phyloP scores from a whole-genome alignment of 2,888 invertebrate genomes.

The Torymus tubicola region DNA sequence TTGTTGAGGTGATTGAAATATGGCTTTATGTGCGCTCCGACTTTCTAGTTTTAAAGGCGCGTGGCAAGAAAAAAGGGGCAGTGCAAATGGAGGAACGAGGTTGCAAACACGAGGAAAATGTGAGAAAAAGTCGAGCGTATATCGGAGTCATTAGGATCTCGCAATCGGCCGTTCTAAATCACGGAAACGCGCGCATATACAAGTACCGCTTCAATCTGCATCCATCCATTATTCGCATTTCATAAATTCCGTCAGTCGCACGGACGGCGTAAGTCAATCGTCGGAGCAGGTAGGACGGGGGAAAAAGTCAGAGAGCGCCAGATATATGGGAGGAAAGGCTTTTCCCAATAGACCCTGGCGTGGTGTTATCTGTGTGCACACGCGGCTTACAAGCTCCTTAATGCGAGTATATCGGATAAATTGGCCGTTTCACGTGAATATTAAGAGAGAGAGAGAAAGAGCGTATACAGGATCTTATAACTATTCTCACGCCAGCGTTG shows the following conservation, averaged over 20 bases:
- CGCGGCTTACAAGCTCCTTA: constrained; percentile 40
- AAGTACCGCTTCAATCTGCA: not conserved
- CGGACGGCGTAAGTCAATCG: constrained; percentile 14
- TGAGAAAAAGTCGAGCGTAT: constrained; percentile 17
- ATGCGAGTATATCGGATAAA: constrained; percentile 50
- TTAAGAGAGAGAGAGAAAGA: constrained; percentile 44
- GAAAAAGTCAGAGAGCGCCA: not conserved
- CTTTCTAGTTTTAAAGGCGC: constrained; percentile 17
- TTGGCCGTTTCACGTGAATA: constrained; percentile 53
- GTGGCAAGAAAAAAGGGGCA: not conserved
- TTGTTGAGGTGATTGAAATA: constrained; percentile 2
- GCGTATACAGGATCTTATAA: constrained; percentile 15
- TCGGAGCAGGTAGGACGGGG: not conserved
- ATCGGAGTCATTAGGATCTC: not conserved
- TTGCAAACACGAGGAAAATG: not conserved
- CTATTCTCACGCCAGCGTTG: constrained; percentile 65
- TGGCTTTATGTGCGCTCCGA: not conserved
- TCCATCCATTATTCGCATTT: constrained; percentile 29
- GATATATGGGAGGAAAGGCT: not conserved
- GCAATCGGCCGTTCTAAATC: constrained; percentile 2
- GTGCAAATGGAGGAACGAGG: constrained; percentile 4
- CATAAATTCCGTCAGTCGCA: constrained; percentile 15
- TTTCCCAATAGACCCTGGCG: not conserved
- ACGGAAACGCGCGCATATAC: not conserved
- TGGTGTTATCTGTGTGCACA: not conserved